phyloP scores from a whole-genome alignment of 2,797 vertebrate genomes.

The Nyctibius grandis region DNA sequence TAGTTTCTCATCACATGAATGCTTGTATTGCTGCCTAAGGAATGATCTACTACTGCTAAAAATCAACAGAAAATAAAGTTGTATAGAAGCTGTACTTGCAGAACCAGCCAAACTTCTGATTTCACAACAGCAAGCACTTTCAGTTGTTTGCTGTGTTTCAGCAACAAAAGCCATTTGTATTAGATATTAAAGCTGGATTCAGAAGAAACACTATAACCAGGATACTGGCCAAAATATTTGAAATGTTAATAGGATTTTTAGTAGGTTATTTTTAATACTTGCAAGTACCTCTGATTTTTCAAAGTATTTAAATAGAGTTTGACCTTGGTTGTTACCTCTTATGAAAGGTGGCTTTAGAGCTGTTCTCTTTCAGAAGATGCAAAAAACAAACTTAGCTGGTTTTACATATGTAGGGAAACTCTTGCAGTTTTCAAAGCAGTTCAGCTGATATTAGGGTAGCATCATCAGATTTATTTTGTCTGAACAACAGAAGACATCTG shows the following conservation, averaged over 20 bases:
- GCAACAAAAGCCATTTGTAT: neutral
- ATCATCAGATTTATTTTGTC: neutral
- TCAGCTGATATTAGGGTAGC: neutral
- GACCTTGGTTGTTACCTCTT: neutral
- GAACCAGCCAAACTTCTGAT: neutral
- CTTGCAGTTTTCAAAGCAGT: neutral
- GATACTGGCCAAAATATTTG: neutral
- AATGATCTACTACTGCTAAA: neutral
- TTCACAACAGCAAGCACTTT: neutral
- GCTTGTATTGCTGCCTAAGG: neutral
- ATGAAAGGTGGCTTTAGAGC: neutral
- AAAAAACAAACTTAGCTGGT: neutral
- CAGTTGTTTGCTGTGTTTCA: neutral
- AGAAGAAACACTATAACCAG: neutral
- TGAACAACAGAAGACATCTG: neutral
- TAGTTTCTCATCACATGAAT: neutral
- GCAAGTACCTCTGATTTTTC: neutral
- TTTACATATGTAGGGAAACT: neutral
- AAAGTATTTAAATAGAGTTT: neutral
- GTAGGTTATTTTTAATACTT: neutral
- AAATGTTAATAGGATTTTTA: neutral
- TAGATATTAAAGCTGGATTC: neutral
- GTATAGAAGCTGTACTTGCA: neutral
- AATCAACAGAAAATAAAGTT: constrained; percentile 10
- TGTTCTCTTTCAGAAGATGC: neutral